Conservation (phyloP, 2,113 vertebrate species). For the Manacus vitellinus region DNA sequence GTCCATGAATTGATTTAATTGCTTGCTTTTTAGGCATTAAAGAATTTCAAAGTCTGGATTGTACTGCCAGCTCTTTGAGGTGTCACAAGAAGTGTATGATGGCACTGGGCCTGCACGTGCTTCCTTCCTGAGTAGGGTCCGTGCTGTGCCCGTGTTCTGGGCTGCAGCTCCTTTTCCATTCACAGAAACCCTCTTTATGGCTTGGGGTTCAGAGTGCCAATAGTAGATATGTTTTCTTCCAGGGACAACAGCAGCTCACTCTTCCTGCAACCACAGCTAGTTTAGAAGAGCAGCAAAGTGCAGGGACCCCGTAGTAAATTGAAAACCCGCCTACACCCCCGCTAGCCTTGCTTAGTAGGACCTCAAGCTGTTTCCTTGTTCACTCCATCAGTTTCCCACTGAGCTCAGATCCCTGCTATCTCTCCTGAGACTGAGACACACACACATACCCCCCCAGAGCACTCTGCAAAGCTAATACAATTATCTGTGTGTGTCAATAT, state of each 20-base stretch:
- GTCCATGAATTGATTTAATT: not conserved
- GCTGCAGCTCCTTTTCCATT: not conserved
- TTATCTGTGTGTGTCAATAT: not conserved
- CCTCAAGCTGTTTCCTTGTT: not conserved
- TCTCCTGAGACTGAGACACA: not conserved
- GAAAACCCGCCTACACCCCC: not conserved
- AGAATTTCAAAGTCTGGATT: not conserved
- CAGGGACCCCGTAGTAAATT: not conserved
- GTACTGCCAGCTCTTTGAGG: not conserved
- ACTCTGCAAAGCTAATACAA: slow-evolving; percentile 5
- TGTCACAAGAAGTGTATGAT: not conserved
- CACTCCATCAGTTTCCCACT: not conserved
- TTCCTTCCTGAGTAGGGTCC: not conserved
- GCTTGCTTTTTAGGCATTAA: not conserved
- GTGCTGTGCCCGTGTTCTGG: not conserved
- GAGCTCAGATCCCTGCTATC: not conserved
- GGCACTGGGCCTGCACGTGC: accelerated
- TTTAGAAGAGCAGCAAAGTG: not conserved
- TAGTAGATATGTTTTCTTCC: not conserved
- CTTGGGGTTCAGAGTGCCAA: not conserved
- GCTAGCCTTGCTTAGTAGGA: not conserved
- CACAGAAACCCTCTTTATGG: not conserved
- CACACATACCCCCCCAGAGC: not conserved
- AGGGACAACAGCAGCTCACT: not conserved
- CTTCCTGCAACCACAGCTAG: not conserved